phyloP scores from a whole-genome alignment of 2,113 vertebrate species.

The Lamprotornis superbus region DNA sequence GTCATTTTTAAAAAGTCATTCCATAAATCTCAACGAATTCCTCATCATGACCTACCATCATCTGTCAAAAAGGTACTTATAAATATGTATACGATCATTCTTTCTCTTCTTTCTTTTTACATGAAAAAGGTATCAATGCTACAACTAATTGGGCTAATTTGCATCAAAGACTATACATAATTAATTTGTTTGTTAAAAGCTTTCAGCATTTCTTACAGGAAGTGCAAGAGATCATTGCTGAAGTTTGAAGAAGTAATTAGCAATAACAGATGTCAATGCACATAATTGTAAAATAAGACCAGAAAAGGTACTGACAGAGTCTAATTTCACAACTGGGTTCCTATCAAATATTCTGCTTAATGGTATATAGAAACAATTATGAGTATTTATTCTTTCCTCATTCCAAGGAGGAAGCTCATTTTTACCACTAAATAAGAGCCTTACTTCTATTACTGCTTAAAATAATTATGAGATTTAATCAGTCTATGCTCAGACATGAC shows the following conservation, averaged over 20 bases:
- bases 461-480: neutral
- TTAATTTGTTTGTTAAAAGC: constrained; percentile 83
- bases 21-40: constrained; percentile 57
- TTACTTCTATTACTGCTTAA: neutral
- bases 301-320: neutral
- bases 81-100: constrained; percentile 74
- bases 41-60: constrained; percentile 61
- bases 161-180: constrained; percentile 78
- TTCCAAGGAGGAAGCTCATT: neutral
- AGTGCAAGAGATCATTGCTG: constrained; percentile 77
- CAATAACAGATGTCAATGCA: constrained; percentile 77
- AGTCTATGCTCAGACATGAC: neutral
- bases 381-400: neutral
- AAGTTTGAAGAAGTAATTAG: constrained; percentile 79
- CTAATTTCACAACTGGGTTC: constrained; percentile 23
- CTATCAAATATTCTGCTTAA: neutral
- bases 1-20: constrained; percentile 35
- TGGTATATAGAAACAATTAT: constrained; percentile 2
- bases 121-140: constrained; percentile 71
- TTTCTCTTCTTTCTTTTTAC: constrained; percentile 35
- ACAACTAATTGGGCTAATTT: constrained; percentile 83
- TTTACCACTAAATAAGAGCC: neutral
- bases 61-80: constrained; percentile 76
- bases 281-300: constrained; percentile 5
- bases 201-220: constrained; percentile 75